These are phyloP conservation scores for Nerophis ophidion DNA, from an alignment of 2,113 vertebrate species.

Conservation along the genomic window DNA sequence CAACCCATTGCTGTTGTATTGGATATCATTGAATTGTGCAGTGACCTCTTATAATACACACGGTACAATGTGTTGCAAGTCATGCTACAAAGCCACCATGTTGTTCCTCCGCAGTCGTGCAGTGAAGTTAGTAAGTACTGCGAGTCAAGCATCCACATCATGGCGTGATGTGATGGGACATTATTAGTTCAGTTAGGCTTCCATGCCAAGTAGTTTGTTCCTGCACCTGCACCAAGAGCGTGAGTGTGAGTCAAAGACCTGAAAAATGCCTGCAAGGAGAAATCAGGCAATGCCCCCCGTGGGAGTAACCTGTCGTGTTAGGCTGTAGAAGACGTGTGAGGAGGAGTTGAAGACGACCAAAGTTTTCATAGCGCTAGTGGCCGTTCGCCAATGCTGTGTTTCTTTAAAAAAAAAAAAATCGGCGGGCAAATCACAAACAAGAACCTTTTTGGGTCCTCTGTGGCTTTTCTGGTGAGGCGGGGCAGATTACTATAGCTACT, in stretches of 20 bases:
- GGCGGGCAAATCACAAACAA: constrained; percentile 55
- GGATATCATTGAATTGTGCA: not conserved
- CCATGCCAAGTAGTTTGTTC: constrained; percentile 29
- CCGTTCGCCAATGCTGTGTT: constrained; percentile 45
- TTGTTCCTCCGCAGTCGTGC: constrained; percentile 13
- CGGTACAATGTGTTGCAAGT: not conserved
- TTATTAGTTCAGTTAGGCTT: constrained; percentile 1
- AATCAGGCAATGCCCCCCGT: not conserved
- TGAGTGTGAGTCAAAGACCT: constrained; percentile 8
- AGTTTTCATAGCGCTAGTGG: constrained; percentile 24
- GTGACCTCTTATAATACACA: not conserved
- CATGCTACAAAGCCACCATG: constrained; percentile 3
- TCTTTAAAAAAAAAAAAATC: constrained; percentile 26
- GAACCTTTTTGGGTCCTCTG: constrained; percentile 77
- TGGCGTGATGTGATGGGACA: not conserved
- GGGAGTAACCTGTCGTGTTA: constrained; percentile 23
- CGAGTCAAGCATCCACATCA: not conserved
- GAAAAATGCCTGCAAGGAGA: not conserved
- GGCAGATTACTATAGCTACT: constrained; percentile 72
- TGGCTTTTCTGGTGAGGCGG: constrained; percentile 77
- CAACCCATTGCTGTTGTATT: not conserved
- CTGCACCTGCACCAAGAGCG: constrained; percentile 17
- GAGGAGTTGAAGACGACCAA: constrained; percentile 13
- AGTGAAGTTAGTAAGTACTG: constrained; percentile 25
- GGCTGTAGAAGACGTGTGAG: constrained; percentile 23